These are phyloP conservation scores for Muntiacus reevesi DNA, from an alignment of 2,113 vertebrate genomes.

Conservation along the genomic window DNA sequence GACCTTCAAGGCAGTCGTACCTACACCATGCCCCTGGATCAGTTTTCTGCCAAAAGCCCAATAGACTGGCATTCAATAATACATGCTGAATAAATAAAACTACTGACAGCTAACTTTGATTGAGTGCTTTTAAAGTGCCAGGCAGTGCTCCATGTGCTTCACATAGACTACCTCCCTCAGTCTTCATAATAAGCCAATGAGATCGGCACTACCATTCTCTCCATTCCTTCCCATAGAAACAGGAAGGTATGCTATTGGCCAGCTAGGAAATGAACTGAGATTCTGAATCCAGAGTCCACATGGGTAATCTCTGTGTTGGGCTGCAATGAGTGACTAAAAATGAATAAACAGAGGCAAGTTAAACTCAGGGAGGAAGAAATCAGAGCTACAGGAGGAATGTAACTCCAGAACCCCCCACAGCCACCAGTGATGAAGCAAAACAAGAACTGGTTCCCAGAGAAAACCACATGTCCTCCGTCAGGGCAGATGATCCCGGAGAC, in stretches of 20 bases:
- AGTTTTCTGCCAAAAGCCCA: conserved; percentile 7
- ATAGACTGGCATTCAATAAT: neutral
- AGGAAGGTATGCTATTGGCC: neutral
- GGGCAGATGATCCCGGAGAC: conserved; percentile 22
- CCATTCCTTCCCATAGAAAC: neutral
- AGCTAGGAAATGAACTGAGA: neutral
- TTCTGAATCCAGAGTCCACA: neutral
- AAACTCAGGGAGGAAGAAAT: neutral
- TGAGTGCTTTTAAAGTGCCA: neutral
- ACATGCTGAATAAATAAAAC: neutral
- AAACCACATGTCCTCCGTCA: neutral
- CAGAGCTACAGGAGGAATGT: neutral
- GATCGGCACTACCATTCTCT: neutral
- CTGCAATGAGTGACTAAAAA: neutral
- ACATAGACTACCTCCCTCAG: neutral
- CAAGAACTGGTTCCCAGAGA: conserved; percentile 5
- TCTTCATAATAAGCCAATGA: neutral
- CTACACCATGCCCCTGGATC: neutral
- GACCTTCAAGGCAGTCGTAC: neutral
- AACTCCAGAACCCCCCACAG: neutral
- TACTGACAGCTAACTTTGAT: neutral
- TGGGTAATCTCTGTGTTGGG: neutral
- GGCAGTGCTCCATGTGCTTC: neutral
- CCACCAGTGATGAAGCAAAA: conserved; percentile 22
- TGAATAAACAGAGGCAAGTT: conserved; percentile 14